A percentile compares a stretch with the other conserved stretches of the same genome.
Evolutionary conservation across 2,797 vertebrate genomes (phyloP).

Genomic region (Margarornis squamiger): DNA sequence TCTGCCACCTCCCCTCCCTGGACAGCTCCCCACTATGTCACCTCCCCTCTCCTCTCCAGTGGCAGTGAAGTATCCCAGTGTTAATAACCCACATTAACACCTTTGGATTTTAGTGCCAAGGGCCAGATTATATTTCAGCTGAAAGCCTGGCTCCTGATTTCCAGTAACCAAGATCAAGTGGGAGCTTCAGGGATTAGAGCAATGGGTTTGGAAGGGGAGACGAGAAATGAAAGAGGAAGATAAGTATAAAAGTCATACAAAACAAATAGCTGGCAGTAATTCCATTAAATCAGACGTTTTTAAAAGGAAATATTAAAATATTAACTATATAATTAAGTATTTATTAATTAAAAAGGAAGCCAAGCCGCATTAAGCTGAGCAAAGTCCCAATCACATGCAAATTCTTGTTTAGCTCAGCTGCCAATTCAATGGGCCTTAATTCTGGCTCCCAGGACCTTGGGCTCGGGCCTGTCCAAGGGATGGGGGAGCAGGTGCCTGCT

Average conservation of each 20-base stretch:
- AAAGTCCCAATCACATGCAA: background rate
- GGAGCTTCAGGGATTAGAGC: background rate
- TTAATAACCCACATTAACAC: background rate
- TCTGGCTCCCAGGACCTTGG: background rate
- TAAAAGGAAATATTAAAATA: constrained; percentile 64
- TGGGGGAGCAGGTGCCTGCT: background rate
- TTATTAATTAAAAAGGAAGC: constrained; percentile 64
- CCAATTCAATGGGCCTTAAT: background rate
- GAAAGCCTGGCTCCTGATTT: background rate
- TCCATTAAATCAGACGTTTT: constrained; percentile 38
- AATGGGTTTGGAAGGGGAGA: background rate
- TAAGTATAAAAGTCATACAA: constrained; percentile 53
- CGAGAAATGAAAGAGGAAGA: background rate
- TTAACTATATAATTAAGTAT: constrained; percentile 63
- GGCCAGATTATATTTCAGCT: background rate
- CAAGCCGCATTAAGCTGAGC: background rate
- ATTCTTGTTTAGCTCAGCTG: background rate
- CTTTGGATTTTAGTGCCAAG: background rate
- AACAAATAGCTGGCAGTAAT: constrained; percentile 61
- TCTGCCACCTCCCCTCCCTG: background rate
- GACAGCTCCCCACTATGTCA: rapidly evolving
- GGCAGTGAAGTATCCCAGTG: background rate
- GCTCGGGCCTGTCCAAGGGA: background rate
- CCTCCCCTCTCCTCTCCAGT: background rate
- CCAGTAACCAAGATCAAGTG: background rate